phyloP scores from a whole-genome alignment of 2,888 invertebrate genomes.

The Endotricha flammealis region DNA sequence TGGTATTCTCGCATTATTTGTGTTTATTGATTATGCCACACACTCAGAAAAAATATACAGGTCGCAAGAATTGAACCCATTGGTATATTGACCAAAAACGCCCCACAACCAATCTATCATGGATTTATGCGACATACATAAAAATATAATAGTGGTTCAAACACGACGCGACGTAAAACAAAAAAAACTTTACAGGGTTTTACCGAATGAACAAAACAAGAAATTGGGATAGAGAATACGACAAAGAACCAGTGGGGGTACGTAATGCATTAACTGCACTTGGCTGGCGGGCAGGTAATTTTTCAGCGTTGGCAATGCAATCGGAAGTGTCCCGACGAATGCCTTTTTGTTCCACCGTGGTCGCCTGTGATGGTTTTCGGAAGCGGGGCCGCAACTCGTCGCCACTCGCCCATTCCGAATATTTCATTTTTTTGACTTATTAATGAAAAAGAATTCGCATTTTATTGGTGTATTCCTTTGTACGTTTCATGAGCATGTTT shows the following conservation, averaged over 20 bases:
- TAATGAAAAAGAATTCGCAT: constrained; percentile 41
- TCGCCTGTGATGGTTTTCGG: constrained; percentile 65
- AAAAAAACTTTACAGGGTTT: not conserved
- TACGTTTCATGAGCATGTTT: not conserved
- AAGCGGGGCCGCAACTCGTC: constrained; percentile 62
- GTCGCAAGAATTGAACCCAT: no score
- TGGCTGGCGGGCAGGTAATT: constrained; percentile 58
- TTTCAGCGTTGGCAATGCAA: constrained; percentile 72
- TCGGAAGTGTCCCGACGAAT: constrained; percentile 67
- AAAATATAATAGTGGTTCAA: no score
- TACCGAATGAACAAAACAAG: constrained; percentile 4
- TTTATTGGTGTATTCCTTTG: constrained; percentile 16
- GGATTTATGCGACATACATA: no score
- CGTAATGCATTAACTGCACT: constrained; percentile 54
- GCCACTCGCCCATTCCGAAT: constrained; percentile 60
- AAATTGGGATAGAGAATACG: constrained; percentile 11
- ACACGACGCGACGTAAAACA: not conserved
- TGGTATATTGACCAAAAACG: no score
- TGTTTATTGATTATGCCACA: no score
- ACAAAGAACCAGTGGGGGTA: constrained; percentile 26
- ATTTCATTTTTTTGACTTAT: constrained; percentile 62
- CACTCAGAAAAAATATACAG: no score
- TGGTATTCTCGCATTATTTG: no score
- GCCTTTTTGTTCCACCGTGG: constrained; percentile 66
- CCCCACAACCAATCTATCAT: no score